Evolutionary conservation across 2,797 vertebrate species (phyloP), one percentile per base, ranked within the genome.

Genomic region (Alfaro cultratus): DNA sequence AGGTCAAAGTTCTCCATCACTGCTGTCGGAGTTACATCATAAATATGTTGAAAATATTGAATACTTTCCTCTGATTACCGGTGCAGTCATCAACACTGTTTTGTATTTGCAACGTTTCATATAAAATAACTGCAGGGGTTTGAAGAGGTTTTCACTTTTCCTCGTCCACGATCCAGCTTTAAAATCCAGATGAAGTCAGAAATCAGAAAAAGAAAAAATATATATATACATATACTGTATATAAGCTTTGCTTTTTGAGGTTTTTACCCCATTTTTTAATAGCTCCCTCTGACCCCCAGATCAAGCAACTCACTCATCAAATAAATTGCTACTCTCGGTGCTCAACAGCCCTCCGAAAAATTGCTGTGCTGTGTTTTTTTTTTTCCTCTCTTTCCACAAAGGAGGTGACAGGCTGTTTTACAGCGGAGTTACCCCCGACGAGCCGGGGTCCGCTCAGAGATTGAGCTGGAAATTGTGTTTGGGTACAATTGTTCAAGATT

Each of bases 381-480:
- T 84, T 74, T 18, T 45, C 43, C 5, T 23, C 3, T 12, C 53
- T n/a, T n/a, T 36, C 47, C 77, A n/a, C 75, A 13, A 78, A 41
- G 16, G 70, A 16, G 5, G 49, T 47, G 82, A 85, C 31, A 15
- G 62, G 67, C 74, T 71, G 81, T 85, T 87, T 86, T 82, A 85
- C 85, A 79, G 83, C 13, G 74, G 83, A 76, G 34, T 76, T 77
- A 41, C 75, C 64, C 67, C 49, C 7, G 6, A 79, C 51, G 81
- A 75, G 80, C 47, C 75, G 9, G 57, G 57, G n/a, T 55, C 34
- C 43, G 18, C 76, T 71, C 80, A 67, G 83, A 82, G 85, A 92
- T 88, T 88, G 85, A 79, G 82, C 81, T 81, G 87, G 84, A 89
- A 91, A 90, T 83, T 79, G 88, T 74, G 86, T 84, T 88, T 89